These are phyloP conservation scores for Macropus fuliginosus DNA, from an alignment of 2,797 vertebrate species.

Conservation along the genomic window DNA sequence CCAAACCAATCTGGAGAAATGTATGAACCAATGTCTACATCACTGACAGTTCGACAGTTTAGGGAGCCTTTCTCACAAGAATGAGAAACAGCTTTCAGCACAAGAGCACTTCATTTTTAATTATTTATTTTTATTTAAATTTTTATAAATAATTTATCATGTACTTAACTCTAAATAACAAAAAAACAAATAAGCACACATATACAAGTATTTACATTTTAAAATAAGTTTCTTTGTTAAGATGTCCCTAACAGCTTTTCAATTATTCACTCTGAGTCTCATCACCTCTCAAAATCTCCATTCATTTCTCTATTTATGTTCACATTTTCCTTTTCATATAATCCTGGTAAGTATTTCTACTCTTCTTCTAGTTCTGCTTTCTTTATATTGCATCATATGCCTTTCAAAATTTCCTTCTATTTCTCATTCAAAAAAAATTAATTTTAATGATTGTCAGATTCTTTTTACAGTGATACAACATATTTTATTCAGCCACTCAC, in stretches of 20 bases:
- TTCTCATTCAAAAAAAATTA: neutral
- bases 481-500: neutral
- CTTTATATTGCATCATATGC: neutral
- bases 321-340: neutral
- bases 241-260: neutral
- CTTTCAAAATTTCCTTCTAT: neutral
- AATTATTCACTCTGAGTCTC: neutral
- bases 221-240: neutral
- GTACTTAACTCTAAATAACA: neutral
- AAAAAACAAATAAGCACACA: neutral
- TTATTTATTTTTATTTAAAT: neutral
- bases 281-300: neutral
- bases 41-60: neutral
- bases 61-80: neutral
- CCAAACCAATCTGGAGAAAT: neutral
- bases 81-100: neutral
- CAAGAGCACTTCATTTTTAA: neutral
- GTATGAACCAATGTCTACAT: neutral
- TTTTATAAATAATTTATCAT: neutral
- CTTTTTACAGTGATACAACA: neutral
- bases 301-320: neutral
- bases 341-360: neutral
- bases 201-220: neutral
- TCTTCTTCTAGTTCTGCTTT: neutral
- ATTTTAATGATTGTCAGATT: neutral